Conservation (phyloP, 2,797 vertebrate species). For the Sebastolobus alascanus region DNA sequence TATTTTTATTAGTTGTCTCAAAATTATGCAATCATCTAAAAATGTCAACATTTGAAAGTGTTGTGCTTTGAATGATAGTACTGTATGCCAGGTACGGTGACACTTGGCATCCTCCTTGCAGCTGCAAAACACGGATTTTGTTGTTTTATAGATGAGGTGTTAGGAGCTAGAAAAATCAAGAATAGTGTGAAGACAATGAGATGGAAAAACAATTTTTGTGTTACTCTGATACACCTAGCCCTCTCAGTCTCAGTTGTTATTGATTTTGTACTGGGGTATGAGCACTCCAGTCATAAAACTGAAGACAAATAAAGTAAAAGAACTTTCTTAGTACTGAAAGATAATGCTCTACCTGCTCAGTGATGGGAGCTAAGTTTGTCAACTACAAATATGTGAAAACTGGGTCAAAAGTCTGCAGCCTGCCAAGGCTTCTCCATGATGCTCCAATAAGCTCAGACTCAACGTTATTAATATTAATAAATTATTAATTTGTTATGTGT, state of each 20-base stretch:
- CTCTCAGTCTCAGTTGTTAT: not conserved
- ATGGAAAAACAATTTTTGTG: not conserved
- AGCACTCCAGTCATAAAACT: not conserved
- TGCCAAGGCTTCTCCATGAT: constrained; percentile 25
- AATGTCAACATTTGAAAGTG: not conserved
- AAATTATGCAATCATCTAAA: not conserved
- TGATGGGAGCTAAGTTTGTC: not conserved
- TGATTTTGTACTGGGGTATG: not conserved
- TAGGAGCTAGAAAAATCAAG: not conserved
- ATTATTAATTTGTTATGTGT: constrained; percentile 74
- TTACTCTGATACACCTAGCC: not conserved
- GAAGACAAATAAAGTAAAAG: not conserved
- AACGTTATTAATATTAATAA: constrained; percentile 74
- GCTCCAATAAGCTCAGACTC: constrained; percentile 30
- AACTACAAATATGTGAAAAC: constrained; percentile 47
- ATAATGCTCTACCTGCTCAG: not conserved
- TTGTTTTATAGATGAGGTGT: not conserved
- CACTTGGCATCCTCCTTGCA: not conserved
- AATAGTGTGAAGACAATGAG: constrained; percentile 13
- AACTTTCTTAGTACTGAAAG: not conserved
- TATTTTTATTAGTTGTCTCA: not conserved
- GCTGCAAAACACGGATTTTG: not conserved
- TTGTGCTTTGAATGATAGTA: not conserved
- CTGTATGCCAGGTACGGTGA: not conserved
- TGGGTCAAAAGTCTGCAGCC: constrained; percentile 53